Conservation (phyloP, 2,888 invertebrate genomes). For the Salticus scenicus region DNA sequence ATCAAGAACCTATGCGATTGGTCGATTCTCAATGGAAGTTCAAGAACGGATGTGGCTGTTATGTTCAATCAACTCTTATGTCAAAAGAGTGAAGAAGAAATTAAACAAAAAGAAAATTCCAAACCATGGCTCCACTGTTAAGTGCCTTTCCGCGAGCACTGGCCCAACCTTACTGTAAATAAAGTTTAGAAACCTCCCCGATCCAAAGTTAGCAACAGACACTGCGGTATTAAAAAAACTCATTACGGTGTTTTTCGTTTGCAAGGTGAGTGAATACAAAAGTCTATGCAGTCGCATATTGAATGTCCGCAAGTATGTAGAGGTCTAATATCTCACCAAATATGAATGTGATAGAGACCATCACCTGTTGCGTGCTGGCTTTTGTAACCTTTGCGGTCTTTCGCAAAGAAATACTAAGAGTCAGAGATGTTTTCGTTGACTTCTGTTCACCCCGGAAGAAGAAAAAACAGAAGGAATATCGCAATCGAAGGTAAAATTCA, state of each 20-base stretch:
- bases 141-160: not conserved
- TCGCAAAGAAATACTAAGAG: constrained; percentile 45
- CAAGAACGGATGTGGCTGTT: not conserved
- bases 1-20: not conserved
- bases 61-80: not conserved
- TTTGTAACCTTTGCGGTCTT: constrained; percentile 57
- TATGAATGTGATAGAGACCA: constrained; percentile 13
- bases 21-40: not conserved
- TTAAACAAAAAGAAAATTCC: too few relatives aligned
- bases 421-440: constrained; percentile 39
- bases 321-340: not conserved
- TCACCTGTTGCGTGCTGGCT: constrained; percentile 48
- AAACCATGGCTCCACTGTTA: not conserved
- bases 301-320: not conserved
- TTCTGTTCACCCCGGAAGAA: not conserved
- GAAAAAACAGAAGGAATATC: not conserved
- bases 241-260: not conserved
- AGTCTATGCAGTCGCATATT: not conserved
- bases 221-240: constrained; percentile 26
- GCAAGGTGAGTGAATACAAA: constrained; percentile 34
- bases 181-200: not conserved
- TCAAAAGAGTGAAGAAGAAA: too few relatives aligned
- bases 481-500: not conserved
- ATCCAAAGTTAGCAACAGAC: constrained; percentile 59
- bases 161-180: not conserved